Conservation (phyloP, 2,113 vertebrate species). For the Gila orcuttii region DNA sequence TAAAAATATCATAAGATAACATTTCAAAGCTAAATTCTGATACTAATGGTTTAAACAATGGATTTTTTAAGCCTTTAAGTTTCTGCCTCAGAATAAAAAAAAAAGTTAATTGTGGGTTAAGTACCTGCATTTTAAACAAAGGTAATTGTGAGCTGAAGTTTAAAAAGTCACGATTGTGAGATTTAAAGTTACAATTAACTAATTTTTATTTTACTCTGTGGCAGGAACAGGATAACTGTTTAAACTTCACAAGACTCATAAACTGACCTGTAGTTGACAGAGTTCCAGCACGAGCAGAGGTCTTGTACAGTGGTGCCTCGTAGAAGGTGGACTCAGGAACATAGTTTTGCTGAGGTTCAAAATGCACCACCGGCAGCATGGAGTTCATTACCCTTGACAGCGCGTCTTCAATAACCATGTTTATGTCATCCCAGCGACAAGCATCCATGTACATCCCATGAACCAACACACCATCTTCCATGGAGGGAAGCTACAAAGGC, state of each 20-base stretch:
- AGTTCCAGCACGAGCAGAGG: conserved; percentile 78
- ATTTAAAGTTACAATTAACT: not conserved
- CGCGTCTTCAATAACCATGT: conserved; percentile 78
- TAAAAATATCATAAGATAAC: not conserved
- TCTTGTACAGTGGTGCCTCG: conserved; percentile 82
- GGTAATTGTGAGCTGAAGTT: not conserved
- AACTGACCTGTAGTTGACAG: conserved; percentile 79
- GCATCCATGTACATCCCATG: conserved; percentile 84
- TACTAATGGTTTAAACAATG: not conserved
- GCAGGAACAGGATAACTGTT: not conserved
- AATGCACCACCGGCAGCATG: conserved; percentile 78
- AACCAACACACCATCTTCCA: conserved; percentile 77
- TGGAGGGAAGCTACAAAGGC: conserved; percentile 71
- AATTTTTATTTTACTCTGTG: not conserved
- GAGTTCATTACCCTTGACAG: conserved; percentile 77
- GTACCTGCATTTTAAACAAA: not conserved
- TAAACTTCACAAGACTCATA: not conserved
- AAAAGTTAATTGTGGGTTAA: not conserved
- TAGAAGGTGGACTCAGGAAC: conserved; percentile 67
- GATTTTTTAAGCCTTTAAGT: too few relatives aligned
- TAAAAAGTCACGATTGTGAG: not conserved
- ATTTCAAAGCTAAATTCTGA: not conserved
- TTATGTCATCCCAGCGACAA: conserved; percentile 76
- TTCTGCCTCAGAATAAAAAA: not conserved
- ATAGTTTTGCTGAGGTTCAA: conserved; percentile 80